Base-by-base conservation (phyloP, 1,140 invertebrate species). In the Helicoverpa armigera region DNA sequence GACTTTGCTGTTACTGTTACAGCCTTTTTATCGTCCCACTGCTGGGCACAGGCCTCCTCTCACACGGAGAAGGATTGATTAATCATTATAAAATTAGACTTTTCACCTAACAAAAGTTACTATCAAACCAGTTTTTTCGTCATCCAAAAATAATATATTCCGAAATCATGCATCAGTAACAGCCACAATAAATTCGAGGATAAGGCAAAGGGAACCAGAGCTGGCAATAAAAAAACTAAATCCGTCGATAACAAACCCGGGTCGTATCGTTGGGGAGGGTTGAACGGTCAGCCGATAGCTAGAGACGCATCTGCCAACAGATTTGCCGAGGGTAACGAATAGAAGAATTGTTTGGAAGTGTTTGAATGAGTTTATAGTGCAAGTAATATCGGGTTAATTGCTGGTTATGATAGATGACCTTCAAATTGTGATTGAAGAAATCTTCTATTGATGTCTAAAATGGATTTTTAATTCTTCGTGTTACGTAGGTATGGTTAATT, bases 251-350 rank as follows among this genome's bases (percentile, higher is more conserved):
- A 80, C 61, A 79, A 76, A 74, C 23, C 54, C 79, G 53, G 79
- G 63, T 29, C 51, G 56, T 54, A 63, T 35, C n/a, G 53, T 16
- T n/a, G 51, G 43, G 70, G 29, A 53, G 53, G 53, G 79, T 14
- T 53, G 70, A 35, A 80, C 54, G 67, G 54, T 35, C 69, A 80
- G 60, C 74, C 48, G 83, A 82, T 85, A 85, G 82, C 72, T 81
- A 56, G 69, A 81, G 81, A 77, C 58, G 56, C 31, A 75, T 82
- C 77, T 80, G 74, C 60, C 81, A 80, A 69, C 51, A 60, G 74
- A 82, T 85, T 85, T 85, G 50, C 35, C n/a, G 48, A 50, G 63
- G 63, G 63, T 50, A 48, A 67, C 63, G 11, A 67, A 80, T 82
- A 67, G 78, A 2, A 70, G 23, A 14, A 51, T 54, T 31, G 13